A percentile compares a stretch with the other conserved stretches of the same genome.
phyloP scores from a whole-genome alignment of 2,113 vertebrate genomes.

The Embiotoca jacksoni region DNA sequence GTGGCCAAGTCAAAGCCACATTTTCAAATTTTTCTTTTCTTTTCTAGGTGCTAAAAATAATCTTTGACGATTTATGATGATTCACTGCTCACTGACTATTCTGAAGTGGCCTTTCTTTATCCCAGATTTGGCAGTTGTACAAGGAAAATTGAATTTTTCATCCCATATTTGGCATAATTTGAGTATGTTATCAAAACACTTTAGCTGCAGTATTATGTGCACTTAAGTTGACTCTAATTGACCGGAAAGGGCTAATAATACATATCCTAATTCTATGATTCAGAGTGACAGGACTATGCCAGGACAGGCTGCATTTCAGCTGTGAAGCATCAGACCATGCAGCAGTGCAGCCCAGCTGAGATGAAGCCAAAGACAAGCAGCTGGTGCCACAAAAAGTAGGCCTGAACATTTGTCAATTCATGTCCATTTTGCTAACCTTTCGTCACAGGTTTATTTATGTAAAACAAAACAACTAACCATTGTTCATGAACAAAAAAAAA shows the following conservation, averaged over 20 bases:
- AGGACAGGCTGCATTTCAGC: constrained; percentile 5
- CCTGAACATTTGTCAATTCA: constrained; percentile 8
- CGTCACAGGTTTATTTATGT: not conserved
- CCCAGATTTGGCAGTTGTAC: constrained; percentile 31
- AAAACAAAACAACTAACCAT: not conserved
- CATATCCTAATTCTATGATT: constrained; percentile 14
- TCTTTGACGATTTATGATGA: constrained; percentile 30
- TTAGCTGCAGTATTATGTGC: not conserved
- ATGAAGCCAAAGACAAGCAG: constrained; percentile 17
- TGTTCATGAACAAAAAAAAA: not conserved
- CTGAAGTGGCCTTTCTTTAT: constrained; percentile 20
- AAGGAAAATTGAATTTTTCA: constrained; percentile 20
- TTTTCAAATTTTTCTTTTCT: constrained; percentile 20
- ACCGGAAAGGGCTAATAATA: constrained; percentile 17
- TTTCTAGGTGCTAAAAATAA: constrained; percentile 10
- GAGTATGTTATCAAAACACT: constrained; percentile 9
- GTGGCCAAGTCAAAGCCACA: constrained; percentile 35
- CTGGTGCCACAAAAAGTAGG: not conserved
- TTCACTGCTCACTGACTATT: constrained; percentile 23
- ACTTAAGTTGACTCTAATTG: constrained; percentile 18
- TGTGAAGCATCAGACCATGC: constrained; percentile 10
- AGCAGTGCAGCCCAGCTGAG: not conserved
- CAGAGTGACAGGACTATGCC: not conserved
- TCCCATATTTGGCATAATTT: constrained; percentile 24
- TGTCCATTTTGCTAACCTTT: constrained; percentile 1